Base-by-base conservation (phyloP, 2,113 vertebrate species). In the Dolichallabes microphthalmus region DNA sequence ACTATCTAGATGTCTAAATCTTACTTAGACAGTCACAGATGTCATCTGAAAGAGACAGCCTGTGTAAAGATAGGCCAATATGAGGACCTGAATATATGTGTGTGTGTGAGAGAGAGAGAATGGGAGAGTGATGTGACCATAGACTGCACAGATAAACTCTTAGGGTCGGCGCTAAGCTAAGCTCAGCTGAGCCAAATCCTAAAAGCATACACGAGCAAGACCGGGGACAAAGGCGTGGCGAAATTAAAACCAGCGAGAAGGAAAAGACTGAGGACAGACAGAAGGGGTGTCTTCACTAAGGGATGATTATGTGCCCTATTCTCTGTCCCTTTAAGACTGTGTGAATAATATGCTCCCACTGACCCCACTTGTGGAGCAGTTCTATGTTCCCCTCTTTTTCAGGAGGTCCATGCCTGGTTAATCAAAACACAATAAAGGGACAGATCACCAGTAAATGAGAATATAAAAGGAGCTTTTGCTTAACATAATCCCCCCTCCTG, bases 111-210 rank as follows among this genome's bases (percentile, higher is more conserved):
- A 58, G 88, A 45, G 75, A 25, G 78, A 30, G 82, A 87, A 15
- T 68, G 17, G 30, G 83, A 27, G 63, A 73, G 80, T 60, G 68
- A 82, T 22, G 66, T 68, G 61, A 86, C 85, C 55, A 27, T 77
- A 82, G 55, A 85, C 76, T 84, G 82, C 80, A 60, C 81, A 69
- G 85, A 89, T 88, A 82, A 84, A 88, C 82, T 86, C 77, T 68
- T 19, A 79, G 88, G 89, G 89, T 91, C 87, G 88, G 85, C 17
- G 88, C 91, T 92, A 91, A 92, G 13, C 93, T 94, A 94, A 95
- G 94, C 93, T 93, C 88, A 73, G 91, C 89, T 90, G 81, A 74
- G 87, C 78, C 17, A 90, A 91, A 91, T 87, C 91, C 91, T 87
- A 88, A 86, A 88, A 88, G 90, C 86, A 88, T 89, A 92, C 22